A percentile compares a stretch with the other conserved stretches of the same genome.
These are phyloP conservation scores for Ciconia maguari DNA, from an alignment of 2,113 vertebrate genomes.

Conservation along the genomic window DNA sequence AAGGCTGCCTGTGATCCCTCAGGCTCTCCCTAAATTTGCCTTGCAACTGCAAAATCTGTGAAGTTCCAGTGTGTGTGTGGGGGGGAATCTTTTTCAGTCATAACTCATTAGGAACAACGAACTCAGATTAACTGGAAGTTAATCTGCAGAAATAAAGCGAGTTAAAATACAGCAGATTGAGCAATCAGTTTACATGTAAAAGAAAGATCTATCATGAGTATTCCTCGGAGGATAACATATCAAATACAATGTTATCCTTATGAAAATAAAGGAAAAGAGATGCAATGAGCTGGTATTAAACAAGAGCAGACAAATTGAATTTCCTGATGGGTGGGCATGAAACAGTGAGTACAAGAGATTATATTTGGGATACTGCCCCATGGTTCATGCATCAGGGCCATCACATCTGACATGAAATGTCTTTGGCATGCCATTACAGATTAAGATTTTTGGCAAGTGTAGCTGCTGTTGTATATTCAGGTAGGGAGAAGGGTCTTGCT, in stretches of 20 bases:
- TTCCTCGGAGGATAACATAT: background rate
- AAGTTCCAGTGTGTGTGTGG: background rate
- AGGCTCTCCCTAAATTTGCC: constrained; percentile 61
- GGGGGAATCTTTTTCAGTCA: background rate
- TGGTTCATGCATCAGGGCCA: background rate
- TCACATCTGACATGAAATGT: background rate
- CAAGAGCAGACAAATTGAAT: background rate
- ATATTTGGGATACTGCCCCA: background rate
- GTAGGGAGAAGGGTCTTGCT: background rate
- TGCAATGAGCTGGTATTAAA: background rate
- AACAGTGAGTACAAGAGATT: background rate
- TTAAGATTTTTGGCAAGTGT: background rate
- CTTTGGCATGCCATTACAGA: background rate
- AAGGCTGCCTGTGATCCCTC: constrained; percentile 60
- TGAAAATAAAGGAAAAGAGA: background rate
- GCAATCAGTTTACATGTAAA: background rate
- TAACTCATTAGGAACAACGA: constrained; percentile 18
- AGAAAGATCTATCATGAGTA: background rate
- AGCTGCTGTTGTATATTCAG: background rate
- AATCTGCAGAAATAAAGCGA: constrained; percentile 27
- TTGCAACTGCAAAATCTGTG: constrained; percentile 61
- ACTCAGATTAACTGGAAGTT: constrained; percentile 60
- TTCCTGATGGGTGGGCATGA: background rate
- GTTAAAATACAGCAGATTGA: constrained; percentile 6
- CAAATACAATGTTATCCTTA: background rate